Evolutionary conservation across 2,797 vertebrate species (phyloP), one percentile per base, ranked within the genome.

Genomic region (Acanthis flammea): DNA sequence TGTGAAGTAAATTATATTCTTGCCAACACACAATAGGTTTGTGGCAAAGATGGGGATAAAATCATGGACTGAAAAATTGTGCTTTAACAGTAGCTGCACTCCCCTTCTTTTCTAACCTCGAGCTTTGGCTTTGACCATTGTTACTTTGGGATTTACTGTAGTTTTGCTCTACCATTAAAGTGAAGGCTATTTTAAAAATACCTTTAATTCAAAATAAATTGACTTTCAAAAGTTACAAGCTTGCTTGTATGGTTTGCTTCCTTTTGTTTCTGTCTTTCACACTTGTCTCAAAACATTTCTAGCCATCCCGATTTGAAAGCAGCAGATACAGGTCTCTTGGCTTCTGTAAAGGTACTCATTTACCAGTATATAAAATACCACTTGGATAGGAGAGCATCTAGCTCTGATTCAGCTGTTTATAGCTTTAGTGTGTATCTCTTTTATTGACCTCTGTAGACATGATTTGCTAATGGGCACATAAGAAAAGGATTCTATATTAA

Each of bases 1-100:
- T 31, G 65, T 47, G 50, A 81, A 94, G 93, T 51, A 89, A 95
- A 92, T 92, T 83, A 89, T 7, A 31, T 58, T 31, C 63, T 92
- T 94, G 54, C 42, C 75, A 77, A 61, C 21, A 61, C 50, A 91
- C 30, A 94, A 77, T 85, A 48, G 24, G 7, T 80, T 47, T 85
- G 28, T 58, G 45, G n/a, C 21, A 87, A 92, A 95, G 57, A 79
- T 4, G 4, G 42, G 67, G 54, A 76, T 67, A 87, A 76, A 94
- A 63, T 70, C n/a, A 30, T 35, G 65, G 57, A 37, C 68, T 91
- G 42, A 48, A 37, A 19, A 65, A 68, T n/a, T 91, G 35, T 55
- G 14, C 25, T 80, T 95, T 93, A 86, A 87, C 5, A 51, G 24
- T 65, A 68, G 23, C 16, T 83, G 17, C 27, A 18, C 13, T 92